phyloP scores from a whole-genome alignment of 2,113 vertebrate genomes.

The Chamaea fasciata region DNA sequence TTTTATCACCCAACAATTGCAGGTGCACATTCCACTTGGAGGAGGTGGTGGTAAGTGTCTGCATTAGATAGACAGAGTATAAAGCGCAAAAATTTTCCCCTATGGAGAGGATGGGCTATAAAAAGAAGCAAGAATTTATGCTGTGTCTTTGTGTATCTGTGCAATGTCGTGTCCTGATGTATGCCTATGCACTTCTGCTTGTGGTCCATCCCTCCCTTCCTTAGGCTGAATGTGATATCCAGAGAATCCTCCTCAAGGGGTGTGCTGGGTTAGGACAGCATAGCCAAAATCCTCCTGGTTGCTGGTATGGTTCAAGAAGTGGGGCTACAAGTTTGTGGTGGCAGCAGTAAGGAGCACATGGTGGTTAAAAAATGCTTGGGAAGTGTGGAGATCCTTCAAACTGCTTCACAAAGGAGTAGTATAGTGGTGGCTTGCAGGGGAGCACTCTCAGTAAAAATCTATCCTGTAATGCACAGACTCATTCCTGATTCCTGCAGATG shows the following conservation, averaged over 20 bases:
- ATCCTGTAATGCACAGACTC: background rate
- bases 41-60: background rate
- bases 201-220: background rate
- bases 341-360: background rate
- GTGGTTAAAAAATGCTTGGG: background rate
- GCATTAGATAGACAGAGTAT: background rate
- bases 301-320: background rate
- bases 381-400: background rate
- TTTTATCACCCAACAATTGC: conserved; percentile 17
- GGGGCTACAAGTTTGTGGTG: background rate
- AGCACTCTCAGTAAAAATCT: background rate
- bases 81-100: background rate
- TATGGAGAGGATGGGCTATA: background rate
- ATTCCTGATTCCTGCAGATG: background rate
- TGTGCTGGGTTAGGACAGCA: background rate
- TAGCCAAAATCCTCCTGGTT: background rate
- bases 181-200: background rate
- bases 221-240: background rate
- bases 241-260: background rate
- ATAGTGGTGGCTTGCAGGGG: background rate
- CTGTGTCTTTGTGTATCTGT: background rate
- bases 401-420: background rate
- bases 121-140: background rate
- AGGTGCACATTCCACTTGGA: background rate
- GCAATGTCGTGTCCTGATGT: background rate